Conservation (phyloP, 2,113 vertebrate species). For the Psettodes erumei region DNA sequence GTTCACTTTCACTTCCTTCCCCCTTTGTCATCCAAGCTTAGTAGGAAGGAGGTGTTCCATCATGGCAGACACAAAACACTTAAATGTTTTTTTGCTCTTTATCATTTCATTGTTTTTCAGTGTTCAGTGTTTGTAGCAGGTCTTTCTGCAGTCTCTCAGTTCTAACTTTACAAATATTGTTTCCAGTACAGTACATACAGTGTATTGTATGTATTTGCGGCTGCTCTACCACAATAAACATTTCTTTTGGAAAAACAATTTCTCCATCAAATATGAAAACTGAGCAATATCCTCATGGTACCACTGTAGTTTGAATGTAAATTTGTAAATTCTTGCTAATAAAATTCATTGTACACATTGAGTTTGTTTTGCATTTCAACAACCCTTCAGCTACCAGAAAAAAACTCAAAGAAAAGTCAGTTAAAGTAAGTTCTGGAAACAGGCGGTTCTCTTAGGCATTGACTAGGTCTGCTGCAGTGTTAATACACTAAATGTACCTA, state of each 20-base stretch:
- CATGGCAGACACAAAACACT: conserved; percentile 60
- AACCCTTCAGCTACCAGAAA: conserved; percentile 20
- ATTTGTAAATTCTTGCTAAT: neutral
- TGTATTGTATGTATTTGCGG: conserved; percentile 2
- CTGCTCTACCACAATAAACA: neutral
- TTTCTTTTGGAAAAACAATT: neutral
- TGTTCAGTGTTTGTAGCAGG: no score
- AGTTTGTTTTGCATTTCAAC: neutral
- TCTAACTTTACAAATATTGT: neutral
- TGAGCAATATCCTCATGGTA: neutral
- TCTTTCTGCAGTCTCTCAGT: neutral
- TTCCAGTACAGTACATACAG: neutral
- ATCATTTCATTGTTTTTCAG: neutral
- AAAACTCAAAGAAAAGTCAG: neutral
- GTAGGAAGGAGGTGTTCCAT: conserved; percentile 71
- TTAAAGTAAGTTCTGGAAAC: neutral
- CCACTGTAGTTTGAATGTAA: neutral
- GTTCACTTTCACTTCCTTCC: conserved; percentile 77
- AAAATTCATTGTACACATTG: neutral
- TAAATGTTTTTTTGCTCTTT: conserved; percentile 32
- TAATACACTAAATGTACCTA: conserved; percentile 13
- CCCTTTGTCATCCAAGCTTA: conserved; percentile 67
- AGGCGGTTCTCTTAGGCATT: conserved; percentile 20
- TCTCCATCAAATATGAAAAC: neutral
- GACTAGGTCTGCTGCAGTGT: conserved; percentile 7